Conservation (phyloP, 2,113 vertebrate species). For the Panthera uncia region DNA sequence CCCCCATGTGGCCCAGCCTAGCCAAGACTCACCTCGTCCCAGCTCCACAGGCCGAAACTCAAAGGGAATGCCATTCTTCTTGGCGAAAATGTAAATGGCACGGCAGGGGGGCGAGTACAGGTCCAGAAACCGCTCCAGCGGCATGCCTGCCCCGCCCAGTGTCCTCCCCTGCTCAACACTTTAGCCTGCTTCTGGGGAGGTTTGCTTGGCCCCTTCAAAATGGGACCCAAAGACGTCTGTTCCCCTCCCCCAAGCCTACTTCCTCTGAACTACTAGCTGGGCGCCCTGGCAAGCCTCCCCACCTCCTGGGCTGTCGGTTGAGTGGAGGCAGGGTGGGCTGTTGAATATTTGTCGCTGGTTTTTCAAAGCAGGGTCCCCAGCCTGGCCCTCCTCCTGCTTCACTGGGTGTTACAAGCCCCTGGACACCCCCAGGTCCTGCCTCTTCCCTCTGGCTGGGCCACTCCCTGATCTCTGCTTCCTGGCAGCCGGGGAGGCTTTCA, state of each 20-base stretch:
- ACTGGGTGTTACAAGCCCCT: neutral
- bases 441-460: neutral
- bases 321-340: neutral
- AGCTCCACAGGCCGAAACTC: slow-evolving; percentile 84
- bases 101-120: neutral
- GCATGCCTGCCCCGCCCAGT: neutral
- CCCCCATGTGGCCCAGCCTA: neutral
- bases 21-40: slow-evolving; percentile 80
- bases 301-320: no score
- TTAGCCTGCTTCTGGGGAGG: neutral
- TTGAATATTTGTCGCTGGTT: neutral
- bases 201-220: neutral
- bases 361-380: neutral
- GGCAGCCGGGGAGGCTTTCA: neutral
- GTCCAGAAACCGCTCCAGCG: neutral
- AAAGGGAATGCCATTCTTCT: slow-evolving; percentile 86
- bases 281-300: neutral
- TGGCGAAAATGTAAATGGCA: slow-evolving; percentile 43
- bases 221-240: neutral
- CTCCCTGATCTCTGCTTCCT: neutral
- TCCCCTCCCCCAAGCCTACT: neutral
- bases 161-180: neutral
- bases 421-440: neutral
- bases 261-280: neutral
- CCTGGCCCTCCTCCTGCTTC: neutral